Evolutionary conservation across 2,113 vertebrate genomes (phyloP).

Genomic region (Anguilla japonica): DNA sequence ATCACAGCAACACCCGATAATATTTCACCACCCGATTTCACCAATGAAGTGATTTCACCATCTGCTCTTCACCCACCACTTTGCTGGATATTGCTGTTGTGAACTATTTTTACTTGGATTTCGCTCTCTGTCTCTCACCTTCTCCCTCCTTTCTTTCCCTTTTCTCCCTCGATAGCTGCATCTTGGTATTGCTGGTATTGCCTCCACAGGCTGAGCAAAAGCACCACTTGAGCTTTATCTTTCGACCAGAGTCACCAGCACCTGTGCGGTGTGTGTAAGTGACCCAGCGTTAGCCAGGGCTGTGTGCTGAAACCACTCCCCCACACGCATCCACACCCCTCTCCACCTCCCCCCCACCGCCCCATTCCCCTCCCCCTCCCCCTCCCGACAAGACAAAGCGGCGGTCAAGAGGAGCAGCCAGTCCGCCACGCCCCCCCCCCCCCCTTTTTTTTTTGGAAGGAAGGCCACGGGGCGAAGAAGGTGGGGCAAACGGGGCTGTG

Average conservation of each 20-base stretch:
- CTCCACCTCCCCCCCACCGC: conserved; percentile 6
- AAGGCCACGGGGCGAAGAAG: conserved; percentile 82
- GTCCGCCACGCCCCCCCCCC: conserved; percentile 82
- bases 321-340: not conserved
- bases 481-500: conserved; percentile 98
- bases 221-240: conserved; percentile 12
- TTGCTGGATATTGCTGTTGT: not conserved
- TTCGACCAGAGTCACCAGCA: conserved; percentile 53
- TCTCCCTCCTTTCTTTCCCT: not conserved
- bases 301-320: conserved; percentile 62
- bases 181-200: conserved; percentile 27
- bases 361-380: conserved; percentile 29
- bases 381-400: conserved; percentile 81
- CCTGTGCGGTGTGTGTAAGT: conserved; percentile 49
- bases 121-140: not conserved
- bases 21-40: no score
- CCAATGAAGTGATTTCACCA: no score
- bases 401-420: conserved; percentile 91
- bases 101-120: not conserved
- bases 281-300: conserved; percentile 67
- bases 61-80: not conserved
- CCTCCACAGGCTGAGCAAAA: conserved; percentile 29
- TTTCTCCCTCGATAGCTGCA: conserved; percentile 23
- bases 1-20: not conserved
- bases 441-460: conserved; percentile 78